Evolutionary conservation across 2,797 vertebrate species (phyloP), one percentile per base, ranked within the genome.

Genomic region (Silurus lanzhouensis): DNA sequence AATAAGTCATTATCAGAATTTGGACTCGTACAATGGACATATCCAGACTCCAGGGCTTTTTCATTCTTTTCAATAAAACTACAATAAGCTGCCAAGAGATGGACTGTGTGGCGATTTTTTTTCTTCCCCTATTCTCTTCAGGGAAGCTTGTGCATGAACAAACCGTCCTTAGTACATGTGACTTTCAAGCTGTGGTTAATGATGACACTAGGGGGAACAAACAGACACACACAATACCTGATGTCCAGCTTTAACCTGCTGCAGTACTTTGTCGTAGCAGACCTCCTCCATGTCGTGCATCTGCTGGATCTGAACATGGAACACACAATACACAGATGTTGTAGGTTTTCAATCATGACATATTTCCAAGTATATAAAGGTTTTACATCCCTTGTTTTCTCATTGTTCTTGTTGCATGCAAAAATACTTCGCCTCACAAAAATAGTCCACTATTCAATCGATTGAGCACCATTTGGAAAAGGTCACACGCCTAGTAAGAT

Each of bases 221-320:
- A n/a, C 25, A n/a, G n/a, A 15, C 46, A 60, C 78, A 85, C 63
- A 85, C n/a, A 44, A 89, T 94, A 99, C 98, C 97, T 99, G 98
- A 89, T 99, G 96, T 81, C 98, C 97, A 81, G 95, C 95, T 94
- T 94, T 97, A 80, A 99, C 95, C 94, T 99, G 97, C 81, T 96
- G 95, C 93, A 99, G 90, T 71, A 99, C 97, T 88, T 96, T 98
- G 90, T 98, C 95, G 75, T 98, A 99, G 88, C 98, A 99, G 52
- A 99, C 96, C 89, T 99, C 98, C 87, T 99, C 98, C 96, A 95
- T 98, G 92, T 99, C 97, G 91, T 96, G 98, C 66, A 99, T 93
- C 87, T 99, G 98, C 76, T 99, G 98, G 68, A 97, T 95, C 98
- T 99, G 89, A 82, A 86, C 66, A 84, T 10, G 87, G 63, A 22